Percentiles rank a stretch among this genome's conserved stretches.
These are phyloP conservation scores for Xanthostigma xanthostigma DNA, from an alignment of 2,888 invertebrate species.

Conservation along the genomic window DNA sequence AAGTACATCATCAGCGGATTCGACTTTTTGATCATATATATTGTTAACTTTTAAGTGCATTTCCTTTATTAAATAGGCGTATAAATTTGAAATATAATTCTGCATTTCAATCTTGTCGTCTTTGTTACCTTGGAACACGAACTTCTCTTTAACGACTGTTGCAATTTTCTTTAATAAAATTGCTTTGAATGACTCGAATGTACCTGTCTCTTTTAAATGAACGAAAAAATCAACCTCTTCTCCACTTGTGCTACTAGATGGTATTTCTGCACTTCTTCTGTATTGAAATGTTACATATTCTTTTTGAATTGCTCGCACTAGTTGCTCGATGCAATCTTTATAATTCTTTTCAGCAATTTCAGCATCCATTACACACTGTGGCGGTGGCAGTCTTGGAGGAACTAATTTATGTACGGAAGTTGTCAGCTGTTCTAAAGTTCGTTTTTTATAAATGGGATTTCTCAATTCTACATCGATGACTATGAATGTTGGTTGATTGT, in stretches of 20 bases:
- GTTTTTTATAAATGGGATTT: constrained; percentile 18
- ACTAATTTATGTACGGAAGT: constrained; percentile 13
- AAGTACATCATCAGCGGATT: background rate
- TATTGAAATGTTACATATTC: constrained; percentile 15
- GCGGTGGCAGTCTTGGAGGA: constrained; percentile 11
- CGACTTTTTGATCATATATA: background rate
- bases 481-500: constrained; percentile 23
- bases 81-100: constrained; percentile 21
- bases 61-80: constrained; percentile 19
- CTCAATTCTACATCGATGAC: constrained; percentile 25
- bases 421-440: constrained; percentile 21
- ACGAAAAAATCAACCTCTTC: background rate
- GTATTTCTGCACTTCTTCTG: constrained; percentile 11
- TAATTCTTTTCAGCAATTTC: constrained; percentile 20
- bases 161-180: constrained; percentile 2
- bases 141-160: constrained; percentile 4
- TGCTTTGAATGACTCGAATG: background rate
- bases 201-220: background rate
- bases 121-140: constrained; percentile 1
- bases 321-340: constrained; percentile 18
- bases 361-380: constrained; percentile 18
- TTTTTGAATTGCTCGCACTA: constrained; percentile 20
- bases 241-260: background rate
- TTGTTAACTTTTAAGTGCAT: constrained; percentile 12
- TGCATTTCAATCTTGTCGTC: constrained; percentile 3